Conservation (phyloP, 2,797 vertebrate genomes). For the Garrulus glandarius region DNA sequence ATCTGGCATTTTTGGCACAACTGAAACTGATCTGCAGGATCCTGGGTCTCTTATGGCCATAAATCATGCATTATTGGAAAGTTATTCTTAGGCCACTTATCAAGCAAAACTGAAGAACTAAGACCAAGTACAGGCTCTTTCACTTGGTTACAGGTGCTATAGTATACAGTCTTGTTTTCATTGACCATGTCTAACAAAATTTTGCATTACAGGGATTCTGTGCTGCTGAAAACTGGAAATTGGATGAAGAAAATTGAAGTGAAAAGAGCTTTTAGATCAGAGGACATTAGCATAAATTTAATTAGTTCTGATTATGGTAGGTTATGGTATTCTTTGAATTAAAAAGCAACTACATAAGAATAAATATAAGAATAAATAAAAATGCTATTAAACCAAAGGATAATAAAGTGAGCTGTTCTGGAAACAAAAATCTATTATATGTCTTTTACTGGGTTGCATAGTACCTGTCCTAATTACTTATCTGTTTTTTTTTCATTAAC, state of each 20-base stretch:
- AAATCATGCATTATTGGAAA: not conserved
- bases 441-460: not conserved
- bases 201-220: slow-evolving; percentile 80
- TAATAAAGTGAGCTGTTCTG: not conserved
- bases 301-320: slow-evolving; percentile 96
- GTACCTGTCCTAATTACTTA: not conserved
- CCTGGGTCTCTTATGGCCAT: not conserved
- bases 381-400: not conserved
- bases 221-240: slow-evolving; percentile 84
- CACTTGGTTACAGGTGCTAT: not conserved
- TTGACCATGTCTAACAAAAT: not conserved
- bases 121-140: not conserved
- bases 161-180: not conserved
- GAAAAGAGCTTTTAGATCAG: slow-evolving; percentile 80
- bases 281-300: slow-evolving; percentile 88
- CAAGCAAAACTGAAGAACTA: not conserved
- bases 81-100: not conserved
- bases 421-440: not conserved
- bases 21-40: not conserved
- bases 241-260: slow-evolving; percentile 93
- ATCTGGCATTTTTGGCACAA: not conserved
- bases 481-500: not conserved
- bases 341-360: not conserved
- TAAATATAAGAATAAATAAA: no score
- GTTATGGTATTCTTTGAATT: slow-evolving; percentile 41